Evolutionary conservation across 92 coral and sea anemone species (phyloP), one percentile per base, ranked within the genome.

Genomic region (Metridium senile): DNA sequence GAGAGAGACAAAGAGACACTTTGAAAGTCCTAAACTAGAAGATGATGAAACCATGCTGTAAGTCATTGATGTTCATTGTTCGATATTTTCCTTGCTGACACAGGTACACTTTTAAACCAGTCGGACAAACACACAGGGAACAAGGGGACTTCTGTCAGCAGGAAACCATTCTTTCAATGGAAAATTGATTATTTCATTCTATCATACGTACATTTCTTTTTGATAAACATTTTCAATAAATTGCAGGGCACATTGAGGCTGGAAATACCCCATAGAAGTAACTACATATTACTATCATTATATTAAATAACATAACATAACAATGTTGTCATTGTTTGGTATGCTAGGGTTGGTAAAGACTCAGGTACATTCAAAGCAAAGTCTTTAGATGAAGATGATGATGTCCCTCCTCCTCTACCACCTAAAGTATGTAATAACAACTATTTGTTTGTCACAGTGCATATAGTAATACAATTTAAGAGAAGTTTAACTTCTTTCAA

Each of bases 391-490:
- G 91, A 63, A n/a, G 83, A 51, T 18, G 87, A 86, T 2, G 97
- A 91, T 61, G 83, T 68, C 43, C 97, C 97, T 18, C 97, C 97
- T 26, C 97, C 97, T 43, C 80, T 92, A 1, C 97, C 97, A 39
- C 97, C 97, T 47, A 92, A 92, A 80, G 97, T 92, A 78, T 28
- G 75, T 34, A 18, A 49, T 68, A 9, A 2, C 11, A n/a, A n/a
- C n/a, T 62, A 31, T 2, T 26, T 26, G 16, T 26, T 58, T 58
- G 23, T 58, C 26, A 58, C n/a, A n/a, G n/a, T n/a, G n/a, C n/a
- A n/a, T n/a, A n/a, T n/a, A n/a, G n/a, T n/a, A n/a, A n/a, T n/a
- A n/a, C n/a, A n/a, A n/a, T 25, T 11, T 64, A 19, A 11, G 63
- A 20, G 7, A 20, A 20, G 63, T 57, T 57, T 57, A 20, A 20